phyloP scores from a whole-genome alignment of 2,888 invertebrate species.

The Andrena trimmerana region DNA sequence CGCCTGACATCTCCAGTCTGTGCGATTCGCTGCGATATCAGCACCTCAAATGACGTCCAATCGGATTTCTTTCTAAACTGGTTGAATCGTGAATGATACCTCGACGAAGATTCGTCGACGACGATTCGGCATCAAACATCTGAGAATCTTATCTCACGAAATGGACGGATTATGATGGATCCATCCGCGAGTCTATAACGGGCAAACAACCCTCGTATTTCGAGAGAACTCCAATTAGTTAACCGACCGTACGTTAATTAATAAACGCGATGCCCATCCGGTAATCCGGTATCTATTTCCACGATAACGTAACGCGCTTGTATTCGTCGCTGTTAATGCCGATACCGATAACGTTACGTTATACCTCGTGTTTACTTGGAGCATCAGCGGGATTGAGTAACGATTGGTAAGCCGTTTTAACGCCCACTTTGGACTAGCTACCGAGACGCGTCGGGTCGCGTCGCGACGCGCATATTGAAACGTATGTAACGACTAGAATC shows the following conservation, averaged over 20 bases:
- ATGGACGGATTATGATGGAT: conserved; percentile 28
- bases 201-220: conserved; percentile 42
- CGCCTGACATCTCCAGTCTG: no score
- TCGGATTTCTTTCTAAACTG: no score
- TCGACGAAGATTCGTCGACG: no score
- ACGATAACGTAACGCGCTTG: conserved; percentile 52
- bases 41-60: no score
- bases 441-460: conserved; percentile 36
- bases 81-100: no score
- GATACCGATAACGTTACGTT: conserved; percentile 54
- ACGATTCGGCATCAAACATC: not conserved
- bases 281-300: conserved; percentile 63
- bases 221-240: conserved; percentile 45
- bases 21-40: no score
- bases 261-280: conserved; percentile 45
- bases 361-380: conserved; percentile 49
- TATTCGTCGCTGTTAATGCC: conserved; percentile 41
- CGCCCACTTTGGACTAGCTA: conserved; percentile 45
- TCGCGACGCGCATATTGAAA: conserved; percentile 23
- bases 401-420: conserved; percentile 45
- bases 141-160: not conserved
- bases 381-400: conserved; percentile 52
- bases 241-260: conserved; percentile 58
- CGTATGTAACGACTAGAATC: conserved; percentile 1
- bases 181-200: conserved; percentile 42